Evolutionary conservation across 2,888 invertebrate species (phyloP), one percentile per base, ranked within the genome.

Genomic region (Nephrotoma guestfalica): DNA sequence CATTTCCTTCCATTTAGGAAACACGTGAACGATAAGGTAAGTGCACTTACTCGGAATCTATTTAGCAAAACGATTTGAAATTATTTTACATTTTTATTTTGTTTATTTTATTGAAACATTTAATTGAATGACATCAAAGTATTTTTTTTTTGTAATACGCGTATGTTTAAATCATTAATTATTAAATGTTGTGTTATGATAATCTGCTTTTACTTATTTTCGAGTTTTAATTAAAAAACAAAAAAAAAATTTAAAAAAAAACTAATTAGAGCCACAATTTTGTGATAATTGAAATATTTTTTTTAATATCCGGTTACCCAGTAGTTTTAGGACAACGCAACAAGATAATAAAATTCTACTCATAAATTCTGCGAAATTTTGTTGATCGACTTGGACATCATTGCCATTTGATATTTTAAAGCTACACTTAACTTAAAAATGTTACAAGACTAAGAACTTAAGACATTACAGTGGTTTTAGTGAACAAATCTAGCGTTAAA

Each of bases 401-500:
- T 47, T 47, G 30, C 30, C 18, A 71, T 71, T 71, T 71, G 6
- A 71, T 57, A 57, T 57, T 57, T 57, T 57, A 57, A 71, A 7
- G 4, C 71, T 71, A 71, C n/a, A 71, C 30, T 71, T 71, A 71
- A 71, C 71, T 71, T 71, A 51, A 47, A 47, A 47, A 47, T 7
- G 13, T 13, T 47, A 47, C 9, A 57, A n/a, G 51, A 71, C 30
- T 71, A 71, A 71, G 3, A 30, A 84, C 15, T 85, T 85, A 85
- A 85, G 41, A 43, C 30, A 18, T 43, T 43, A 85, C 85, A 43
- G 97, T 97, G 88, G 95, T 95, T 88, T 94, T 93, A 87, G 94
- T 94, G 89, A 96, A 97, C 3, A 98, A 93, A 87, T 97, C 96
- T 89, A 96, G 92, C 0, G 98, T 98, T 5, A 98, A 93, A 0